Evolutionary conservation across 2,888 invertebrate species (phyloP).

Genomic region (Cryptophagus acutangulus): DNA sequence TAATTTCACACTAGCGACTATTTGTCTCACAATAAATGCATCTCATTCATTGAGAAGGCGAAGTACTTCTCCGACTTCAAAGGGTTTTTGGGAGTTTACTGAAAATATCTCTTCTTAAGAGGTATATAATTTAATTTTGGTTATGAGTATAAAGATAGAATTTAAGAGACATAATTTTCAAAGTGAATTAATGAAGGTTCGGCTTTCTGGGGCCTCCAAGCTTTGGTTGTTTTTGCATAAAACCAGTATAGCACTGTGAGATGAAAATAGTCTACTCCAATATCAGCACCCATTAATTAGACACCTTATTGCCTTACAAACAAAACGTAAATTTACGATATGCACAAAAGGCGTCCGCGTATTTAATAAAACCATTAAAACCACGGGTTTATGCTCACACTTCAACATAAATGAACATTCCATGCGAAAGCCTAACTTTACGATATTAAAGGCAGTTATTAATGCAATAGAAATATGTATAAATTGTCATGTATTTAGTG

Average conservation of each 20-base stretch:
- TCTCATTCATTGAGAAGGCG: too few species aligned
- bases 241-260: constrained; percentile 5
- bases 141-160: too few species aligned
- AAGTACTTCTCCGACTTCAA: too few species aligned
- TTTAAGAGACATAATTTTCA: too few species aligned
- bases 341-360: constrained; percentile 30
- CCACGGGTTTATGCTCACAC: constrained; percentile 38
- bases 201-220: too few species aligned
- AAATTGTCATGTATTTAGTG: constrained; percentile 36
- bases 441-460: constrained; percentile 34
- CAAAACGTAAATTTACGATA: constrained; percentile 15
- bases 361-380: constrained; percentile 42
- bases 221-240: too few species aligned
- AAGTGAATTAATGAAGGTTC: too few species aligned
- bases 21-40: too few species aligned
- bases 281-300: constrained; percentile 28
- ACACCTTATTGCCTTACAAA: constrained; percentile 26
- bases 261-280: constrained; percentile 25
- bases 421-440: constrained; percentile 31
- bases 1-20: too few species aligned
- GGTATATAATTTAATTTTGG: too few species aligned
- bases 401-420: constrained; percentile 36
- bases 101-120: too few species aligned
- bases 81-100: too few species aligned
- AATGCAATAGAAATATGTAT: constrained; percentile 37